Evolutionary conservation across 1,140 invertebrate genomes (phyloP), one percentile per base, ranked within the genome.

Genomic region (Stenopsyche tienmushanensis): DNA sequence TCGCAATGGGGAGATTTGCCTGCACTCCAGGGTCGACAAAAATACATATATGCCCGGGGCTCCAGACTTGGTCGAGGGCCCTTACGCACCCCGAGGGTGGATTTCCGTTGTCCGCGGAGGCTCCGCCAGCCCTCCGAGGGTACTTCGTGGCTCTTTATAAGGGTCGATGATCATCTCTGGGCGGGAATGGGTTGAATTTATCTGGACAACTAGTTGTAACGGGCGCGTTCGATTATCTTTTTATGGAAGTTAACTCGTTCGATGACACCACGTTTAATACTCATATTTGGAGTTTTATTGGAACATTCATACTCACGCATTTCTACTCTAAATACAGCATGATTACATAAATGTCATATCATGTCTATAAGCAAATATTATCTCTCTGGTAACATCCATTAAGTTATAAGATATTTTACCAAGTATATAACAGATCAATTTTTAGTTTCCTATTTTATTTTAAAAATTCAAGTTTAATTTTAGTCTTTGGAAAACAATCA

Each of bases 191-290:
- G 7, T 21, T 20, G 18, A 57, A 57, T 57, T 57, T 57, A 57
- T 57, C 54, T 29, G 54, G 34, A 57, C 39, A 57, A 57, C 54
- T 57, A 57, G 54, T 57, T 57, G 54, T 57, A 57, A 57, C 54
- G 34, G 42, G 54, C 15, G 54, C 24, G 39, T 57, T 57, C 34
- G 54, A 57, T 57, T 57, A 57, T 57, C 29, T 57, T 55, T 57
- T 55, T 55, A 34, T 34, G 29, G 29, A 34, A 34, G 13, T 34
- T 34, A 34, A 7, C 13, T 34, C 13, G 13, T 34, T 34, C 13
- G 29, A 34, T n/a, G n/a, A n/a, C n/a, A n/a, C n/a, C n/a, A n/a
- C n/a, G n/a, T n/a, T n/a, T n/a, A n/a, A n/a, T n/a, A n/a, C n/a
- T n/a, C n/a, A n/a, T n/a, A n/a, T n/a, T n/a, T n/a, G n/a, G n/a